Base-by-base conservation (phyloP, 2,113 vertebrate species). In the Clinocottus analis region DNA sequence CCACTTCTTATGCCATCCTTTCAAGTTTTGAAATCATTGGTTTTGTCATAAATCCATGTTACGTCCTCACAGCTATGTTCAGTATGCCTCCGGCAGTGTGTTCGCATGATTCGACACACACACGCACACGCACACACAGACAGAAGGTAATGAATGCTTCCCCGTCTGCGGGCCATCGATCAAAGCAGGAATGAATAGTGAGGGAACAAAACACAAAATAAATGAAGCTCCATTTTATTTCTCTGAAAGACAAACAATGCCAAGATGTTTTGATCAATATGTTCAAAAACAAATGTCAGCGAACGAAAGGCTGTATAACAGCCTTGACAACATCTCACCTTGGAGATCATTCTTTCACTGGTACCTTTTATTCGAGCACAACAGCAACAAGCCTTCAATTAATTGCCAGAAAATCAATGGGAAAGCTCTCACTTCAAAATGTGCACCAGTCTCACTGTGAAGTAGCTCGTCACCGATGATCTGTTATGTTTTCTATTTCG, bases 381-480 rank as follows among this genome's bases (percentile, higher is more conserved):
- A 82, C 80, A 74, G 85, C 73, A 77, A 76, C 72, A 91, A 91
- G 91, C 94, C 93, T 93, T 94, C 94, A 95, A 95, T 95, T 94
- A 93, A 93, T 93, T 93, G 89, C 84, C 70, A 68, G 73, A 41
- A 86, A 90, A 90, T 84, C 77, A 84, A 87, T 77, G 56, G 35
- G 35, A 76, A 82, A 75, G 41, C 67, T 45, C 23, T 82, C 56
- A 75, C 60, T 64, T 53, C 61, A 77, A 73, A 78, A 74, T 80
- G 65, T 80, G 62, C 55, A 77, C 55, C 70, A 35, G 71, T 72
- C 31, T 59, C 51, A 21, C 67, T 78, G 77, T 74, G 55, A 72
- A 76, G 74, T 37, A 63, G 53, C 19, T 70, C n/a, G 63, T 67
- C 29, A 37, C 37, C 27, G 31, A 78, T 47, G 14, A 49, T 51